Conservation (phyloP, 2,797 vertebrate genomes). For the Potorous gilbertii region DNA sequence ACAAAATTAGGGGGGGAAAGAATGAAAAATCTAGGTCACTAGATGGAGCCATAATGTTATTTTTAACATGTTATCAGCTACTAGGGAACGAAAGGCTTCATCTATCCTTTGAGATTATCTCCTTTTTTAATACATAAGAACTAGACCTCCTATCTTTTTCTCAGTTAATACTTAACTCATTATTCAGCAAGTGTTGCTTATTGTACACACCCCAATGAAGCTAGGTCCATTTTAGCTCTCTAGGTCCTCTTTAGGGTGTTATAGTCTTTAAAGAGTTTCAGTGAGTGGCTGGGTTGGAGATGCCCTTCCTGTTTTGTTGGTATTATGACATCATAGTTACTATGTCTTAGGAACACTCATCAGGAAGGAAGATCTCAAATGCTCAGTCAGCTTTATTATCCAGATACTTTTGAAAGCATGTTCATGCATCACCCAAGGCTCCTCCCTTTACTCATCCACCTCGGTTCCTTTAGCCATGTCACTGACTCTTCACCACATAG, state of each 20-base stretch:
- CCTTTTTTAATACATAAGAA: neutral
- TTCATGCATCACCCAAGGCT: neutral
- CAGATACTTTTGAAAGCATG: neutral
- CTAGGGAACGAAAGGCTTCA: constrained; percentile 24
- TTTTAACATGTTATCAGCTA: constrained; percentile 68
- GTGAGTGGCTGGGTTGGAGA: neutral
- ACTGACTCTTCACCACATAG: neutral
- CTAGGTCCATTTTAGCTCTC: constrained; percentile 14
- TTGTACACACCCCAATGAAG: constrained; percentile 27
- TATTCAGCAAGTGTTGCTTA: constrained; percentile 49
- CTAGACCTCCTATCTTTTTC: neutral
- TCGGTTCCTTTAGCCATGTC: neutral
- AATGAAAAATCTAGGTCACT: constrained; percentile 78
- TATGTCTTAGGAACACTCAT: constrained; percentile 35
- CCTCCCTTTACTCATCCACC: neutral
- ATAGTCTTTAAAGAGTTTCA: neutral
- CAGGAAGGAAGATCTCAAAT: constrained; percentile 36
- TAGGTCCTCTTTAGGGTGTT: neutral
- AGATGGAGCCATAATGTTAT: constrained; percentile 85
- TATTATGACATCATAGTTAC: constrained; percentile 58
- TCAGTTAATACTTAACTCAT: constrained; percentile 36
- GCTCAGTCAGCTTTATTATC: constrained; percentile 17
- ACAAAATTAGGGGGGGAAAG: constrained; percentile 23
- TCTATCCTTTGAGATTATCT: neutral
- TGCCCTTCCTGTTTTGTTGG: constrained; percentile 55